Evolutionary conservation across 2,888 invertebrate genomes (phyloP).

Genomic region (Cylindroiulus punctatus): DNA sequence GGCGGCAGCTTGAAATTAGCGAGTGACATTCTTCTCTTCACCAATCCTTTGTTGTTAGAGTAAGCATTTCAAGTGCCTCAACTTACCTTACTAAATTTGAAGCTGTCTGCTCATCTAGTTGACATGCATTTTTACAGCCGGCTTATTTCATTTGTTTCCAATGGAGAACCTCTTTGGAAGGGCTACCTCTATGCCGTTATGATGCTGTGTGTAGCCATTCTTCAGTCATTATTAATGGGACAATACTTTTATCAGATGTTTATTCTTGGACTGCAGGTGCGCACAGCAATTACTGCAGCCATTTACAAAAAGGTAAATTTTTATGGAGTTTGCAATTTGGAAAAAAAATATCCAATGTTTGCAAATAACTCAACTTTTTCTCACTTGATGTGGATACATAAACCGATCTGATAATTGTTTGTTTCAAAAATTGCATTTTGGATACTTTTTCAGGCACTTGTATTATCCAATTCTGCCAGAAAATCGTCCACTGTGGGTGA

Average conservation of each 20-base stretch:
- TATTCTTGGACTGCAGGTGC: slow-evolving; percentile 87
- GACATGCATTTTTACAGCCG: slow-evolving; percentile 57
- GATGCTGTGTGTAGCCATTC: slow-evolving; percentile 78
- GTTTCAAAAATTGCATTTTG: slow-evolving; percentile 32
- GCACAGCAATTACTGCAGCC: slow-evolving; percentile 87
- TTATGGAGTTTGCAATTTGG: background rate
- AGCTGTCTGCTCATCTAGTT: background rate
- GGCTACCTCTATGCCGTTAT: slow-evolving; percentile 84
- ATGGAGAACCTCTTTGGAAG: slow-evolving; percentile 77
- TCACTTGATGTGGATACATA: too few relatives aligned
- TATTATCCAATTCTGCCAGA: slow-evolving; percentile 61
- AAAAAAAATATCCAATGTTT: too few relatives aligned
- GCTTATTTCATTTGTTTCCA: slow-evolving; percentile 69
- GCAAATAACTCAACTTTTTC: too few relatives aligned
- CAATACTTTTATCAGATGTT: slow-evolving; percentile 94
- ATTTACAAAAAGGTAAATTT: slow-evolving; percentile 80
- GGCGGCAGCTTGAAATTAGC: slow-evolving; percentile 85
- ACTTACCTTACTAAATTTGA: background rate
- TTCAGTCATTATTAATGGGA: slow-evolving; percentile 85
- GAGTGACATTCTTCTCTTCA: slow-evolving; percentile 86
- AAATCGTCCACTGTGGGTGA: slow-evolving; percentile 81
- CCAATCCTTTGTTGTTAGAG: slow-evolving; percentile 89
- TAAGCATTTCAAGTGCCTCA: slow-evolving; percentile 67
- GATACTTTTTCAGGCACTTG: slow-evolving; percentile 59
- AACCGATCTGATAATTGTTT: too few relatives aligned